Evolutionary conservation across 1,140 invertebrate genomes (phyloP).

Genomic region (Drosophila insularis): DNA sequence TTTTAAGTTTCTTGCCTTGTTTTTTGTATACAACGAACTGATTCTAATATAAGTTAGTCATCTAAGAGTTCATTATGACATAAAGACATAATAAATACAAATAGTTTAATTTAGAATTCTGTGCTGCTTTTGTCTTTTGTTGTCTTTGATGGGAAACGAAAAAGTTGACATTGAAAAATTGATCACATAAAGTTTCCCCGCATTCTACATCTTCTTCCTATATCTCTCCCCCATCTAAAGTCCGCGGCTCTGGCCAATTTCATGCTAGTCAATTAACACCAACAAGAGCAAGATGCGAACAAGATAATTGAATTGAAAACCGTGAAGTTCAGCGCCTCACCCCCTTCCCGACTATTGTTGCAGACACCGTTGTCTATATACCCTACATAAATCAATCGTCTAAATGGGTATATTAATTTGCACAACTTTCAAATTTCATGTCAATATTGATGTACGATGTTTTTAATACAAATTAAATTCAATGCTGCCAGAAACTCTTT

Average conservation of each 20-base stretch:
- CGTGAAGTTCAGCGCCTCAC: slow-evolving; percentile 42
- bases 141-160: background rate
- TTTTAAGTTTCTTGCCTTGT: slow-evolving; percentile 14
- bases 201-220: slow-evolving; percentile 6
- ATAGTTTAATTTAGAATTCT: background rate
- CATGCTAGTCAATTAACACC: slow-evolving; percentile 49
- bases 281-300: slow-evolving; percentile 24
- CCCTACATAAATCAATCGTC: background rate
- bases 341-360: too few species aligned
- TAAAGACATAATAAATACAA: slow-evolving; percentile 2
- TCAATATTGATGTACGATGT: background rate
- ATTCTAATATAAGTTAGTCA: slow-evolving; percentile 63
- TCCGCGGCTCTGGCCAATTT: slow-evolving; percentile 32
- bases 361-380: background rate
- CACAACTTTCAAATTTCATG: background rate
- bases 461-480: too few species aligned
- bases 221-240: background rate
- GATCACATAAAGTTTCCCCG: slow-evolving; percentile 16
- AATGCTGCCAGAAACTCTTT: background rate
- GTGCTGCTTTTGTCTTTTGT: too few species aligned
- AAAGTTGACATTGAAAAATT: slow-evolving; percentile 55
- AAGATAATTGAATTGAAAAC: slow-evolving; percentile 52
- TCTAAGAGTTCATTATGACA: slow-evolving; percentile 34
- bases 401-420: background rate
- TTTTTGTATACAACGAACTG: slow-evolving; percentile 46